Evolutionary conservation across 2,113 vertebrate genomes (phyloP).

Genomic region (Paraplagusia blochii): DNA sequence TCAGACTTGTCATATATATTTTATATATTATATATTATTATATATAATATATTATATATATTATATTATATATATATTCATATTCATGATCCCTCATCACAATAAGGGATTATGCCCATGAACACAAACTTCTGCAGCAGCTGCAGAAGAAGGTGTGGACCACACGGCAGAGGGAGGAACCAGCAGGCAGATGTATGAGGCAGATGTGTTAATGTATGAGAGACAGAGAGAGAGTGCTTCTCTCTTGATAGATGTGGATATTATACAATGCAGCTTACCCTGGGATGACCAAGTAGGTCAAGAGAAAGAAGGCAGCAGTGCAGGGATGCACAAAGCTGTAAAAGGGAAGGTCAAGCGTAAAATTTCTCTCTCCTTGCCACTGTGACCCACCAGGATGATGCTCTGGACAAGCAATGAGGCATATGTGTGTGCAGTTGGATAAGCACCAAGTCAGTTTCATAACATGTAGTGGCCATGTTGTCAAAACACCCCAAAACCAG

Average conservation of each 20-base stretch:
- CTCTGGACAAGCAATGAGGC: slow-evolving; percentile 44
- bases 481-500: neutral
- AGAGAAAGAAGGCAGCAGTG: slow-evolving; percentile 74
- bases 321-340: slow-evolving; percentile 73
- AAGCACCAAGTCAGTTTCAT: slow-evolving; percentile 10
- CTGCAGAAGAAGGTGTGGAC: slow-evolving; percentile 17
- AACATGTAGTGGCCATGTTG: slow-evolving; percentile 5
- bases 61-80: too few species aligned
- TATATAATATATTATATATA: too few species aligned
- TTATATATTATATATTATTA: too few species aligned
- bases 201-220: slow-evolving; percentile 35
- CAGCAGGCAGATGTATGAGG: slow-evolving; percentile 39
- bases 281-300: slow-evolving; percentile 78
- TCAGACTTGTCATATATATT: too few species aligned
- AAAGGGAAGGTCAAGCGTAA: slow-evolving; percentile 81
- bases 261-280: slow-evolving; percentile 75
- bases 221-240: slow-evolving; percentile 15
- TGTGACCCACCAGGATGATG: slow-evolving; percentile 64
- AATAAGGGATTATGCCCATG: slow-evolving; percentile 47
- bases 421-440: slow-evolving; percentile 12
- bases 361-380: slow-evolving; percentile 59
- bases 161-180: slow-evolving; percentile 15
- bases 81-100: too few species aligned
- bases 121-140: slow-evolving; percentile 38
- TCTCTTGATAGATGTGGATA: slow-evolving; percentile 55